phyloP scores from a whole-genome alignment of 2,113 vertebrate genomes.

The Leucopsar rothschildi region DNA sequence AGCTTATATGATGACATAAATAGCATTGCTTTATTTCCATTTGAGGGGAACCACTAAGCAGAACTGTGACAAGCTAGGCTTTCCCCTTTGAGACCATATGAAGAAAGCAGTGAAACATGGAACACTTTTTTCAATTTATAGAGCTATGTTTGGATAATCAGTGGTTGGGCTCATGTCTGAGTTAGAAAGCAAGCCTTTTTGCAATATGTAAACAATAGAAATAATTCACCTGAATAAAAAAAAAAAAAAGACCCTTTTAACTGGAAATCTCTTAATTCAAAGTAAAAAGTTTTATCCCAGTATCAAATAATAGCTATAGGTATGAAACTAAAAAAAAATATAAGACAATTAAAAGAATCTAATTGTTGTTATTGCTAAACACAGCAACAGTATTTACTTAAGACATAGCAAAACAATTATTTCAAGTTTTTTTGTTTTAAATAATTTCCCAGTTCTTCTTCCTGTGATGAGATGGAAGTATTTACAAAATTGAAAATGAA shows the following conservation, averaged over 20 bases:
- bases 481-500: not conserved
- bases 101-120: not conserved
- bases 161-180: not conserved
- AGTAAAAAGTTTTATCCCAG: not conserved
- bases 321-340: not conserved
- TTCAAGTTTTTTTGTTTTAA: accelerated
- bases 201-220: not conserved
- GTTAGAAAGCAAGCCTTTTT: not conserved
- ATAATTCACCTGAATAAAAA: not conserved
- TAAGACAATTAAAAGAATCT: not conserved
- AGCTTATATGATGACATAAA: not conserved
- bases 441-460: not conserved
- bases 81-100: not conserved
- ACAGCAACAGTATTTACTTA: not conserved
- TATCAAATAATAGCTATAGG: not conserved
- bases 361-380: not conserved
- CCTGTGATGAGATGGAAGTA: not conserved
- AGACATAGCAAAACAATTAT: not conserved
- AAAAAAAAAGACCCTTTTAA: not conserved
- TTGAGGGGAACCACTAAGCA: not conserved
- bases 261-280: not conserved
- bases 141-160: not conserved
- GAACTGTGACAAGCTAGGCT: not conserved
- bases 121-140: not conserved
- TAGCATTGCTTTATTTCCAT: not conserved